Evolutionary conservation across 2,113 vertebrate species (phyloP), one percentile per base, ranked within the genome.

Genomic region (Procavia capensis): DNA sequence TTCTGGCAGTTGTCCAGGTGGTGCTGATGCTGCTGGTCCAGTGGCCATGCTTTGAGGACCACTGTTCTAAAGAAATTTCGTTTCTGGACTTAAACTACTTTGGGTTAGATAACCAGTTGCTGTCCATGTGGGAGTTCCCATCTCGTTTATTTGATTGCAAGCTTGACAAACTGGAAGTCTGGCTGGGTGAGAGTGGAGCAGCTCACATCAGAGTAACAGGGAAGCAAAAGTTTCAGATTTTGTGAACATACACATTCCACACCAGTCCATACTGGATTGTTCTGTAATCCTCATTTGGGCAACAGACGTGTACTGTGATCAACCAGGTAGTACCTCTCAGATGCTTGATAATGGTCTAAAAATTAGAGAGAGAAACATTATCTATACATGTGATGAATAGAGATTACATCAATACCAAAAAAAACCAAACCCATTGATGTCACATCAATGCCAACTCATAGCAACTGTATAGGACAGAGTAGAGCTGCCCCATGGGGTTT

Each of bases 261-360:
- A 54, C 14, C 7, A 16, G 75, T 34, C 9, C 45, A 10, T 45
- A 1, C 9, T 91, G 45, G 7, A 24, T 14, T 70, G 68, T 88
- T 47, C 45, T 50, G 72, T 29, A 17, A 22, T 88, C 93, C 41
- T 72, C n/a, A 84, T 34, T 43, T 90, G 82, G 72, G 59, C 19
- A 61, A 24, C 81, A 84, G 45, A 24, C 59, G 3, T 54, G 14
- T 61, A 19, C 76, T 80, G 50, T 29, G 43, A 31, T 70, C 63
- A 70, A 72, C 45, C 19, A 80, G 25, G 17, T 31, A 7, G 34
- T 80, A 9, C 43, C 19, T 29, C n/a, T 61, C 47, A n/a, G 63
- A 80, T 74, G 64, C 88, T 85, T 47, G 47, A 93, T 45, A 80
- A 54, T 70, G 39, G 82, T 54, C 68, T 94, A 34, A 75, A 90